Percentiles rank a stretch among this genome's conserved stretches.
phyloP scores from a whole-genome alignment of 2,888 invertebrate species.

The Cremastinae sp. region DNA sequence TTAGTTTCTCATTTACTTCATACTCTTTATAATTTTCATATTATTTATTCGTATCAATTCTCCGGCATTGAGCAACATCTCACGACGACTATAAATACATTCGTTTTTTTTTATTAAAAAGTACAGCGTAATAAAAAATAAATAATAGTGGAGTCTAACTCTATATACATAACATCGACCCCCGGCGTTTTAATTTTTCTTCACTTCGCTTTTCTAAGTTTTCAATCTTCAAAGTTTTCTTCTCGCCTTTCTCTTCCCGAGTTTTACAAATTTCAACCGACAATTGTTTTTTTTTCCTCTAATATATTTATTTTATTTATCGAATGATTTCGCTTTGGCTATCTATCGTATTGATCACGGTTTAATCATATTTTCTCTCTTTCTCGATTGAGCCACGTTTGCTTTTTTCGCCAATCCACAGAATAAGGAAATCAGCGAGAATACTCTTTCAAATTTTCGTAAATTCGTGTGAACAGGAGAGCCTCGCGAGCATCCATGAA shows the following conservation, averaged over 20 bases:
- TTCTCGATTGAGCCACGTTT: slow-evolving; percentile 4
- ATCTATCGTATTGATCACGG: slow-evolving; percentile 10
- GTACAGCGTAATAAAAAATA: slow-evolving; percentile 72
- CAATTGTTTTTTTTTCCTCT: too few relatives aligned
- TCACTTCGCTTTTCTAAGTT: slow-evolving; percentile 21
- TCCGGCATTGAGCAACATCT: slow-evolving; percentile 51
- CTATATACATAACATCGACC: slow-evolving; percentile 71
- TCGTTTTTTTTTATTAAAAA: slow-evolving; percentile 65
- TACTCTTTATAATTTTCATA: slow-evolving; percentile 19
- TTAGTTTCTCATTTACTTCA: slow-evolving; percentile 13
- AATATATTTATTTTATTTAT: not conserved
- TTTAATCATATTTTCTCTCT: slow-evolving; percentile 4
- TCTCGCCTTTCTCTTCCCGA: slow-evolving; percentile 7
- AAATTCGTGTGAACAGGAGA: not conserved
- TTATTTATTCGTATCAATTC: slow-evolving; percentile 13
- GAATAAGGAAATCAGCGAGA: not conserved
- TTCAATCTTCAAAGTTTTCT: slow-evolving; percentile 43
- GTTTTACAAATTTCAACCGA: slow-evolving; percentile 32
- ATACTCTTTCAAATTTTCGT: not conserved
- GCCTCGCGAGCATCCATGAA: not conserved
- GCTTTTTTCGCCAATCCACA: slow-evolving; percentile 20
- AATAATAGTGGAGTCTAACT: slow-evolving; percentile 71
- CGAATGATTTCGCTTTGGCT: not conserved
- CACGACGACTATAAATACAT: slow-evolving; percentile 65
- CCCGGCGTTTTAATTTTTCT: slow-evolving; percentile 56